Evolutionary conservation across 1,140 invertebrate genomes (phyloP).

Genomic region (Pristionchus pacificus): DNA sequence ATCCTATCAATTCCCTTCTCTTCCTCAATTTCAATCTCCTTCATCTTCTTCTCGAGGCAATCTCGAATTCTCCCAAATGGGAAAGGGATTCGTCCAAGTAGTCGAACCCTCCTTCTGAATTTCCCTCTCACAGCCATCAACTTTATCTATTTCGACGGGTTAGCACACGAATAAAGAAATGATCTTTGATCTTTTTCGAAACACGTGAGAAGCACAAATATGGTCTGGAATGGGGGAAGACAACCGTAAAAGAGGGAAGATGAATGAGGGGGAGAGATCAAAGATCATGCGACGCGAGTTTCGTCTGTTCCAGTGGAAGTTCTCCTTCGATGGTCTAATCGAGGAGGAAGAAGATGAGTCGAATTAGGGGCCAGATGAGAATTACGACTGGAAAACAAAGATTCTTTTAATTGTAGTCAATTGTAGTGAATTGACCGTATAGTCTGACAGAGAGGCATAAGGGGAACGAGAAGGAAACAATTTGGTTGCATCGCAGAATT

Average conservation of each 20-base stretch:
- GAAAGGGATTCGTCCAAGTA: neutral
- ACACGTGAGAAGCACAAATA: neutral
- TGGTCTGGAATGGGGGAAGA: neutral
- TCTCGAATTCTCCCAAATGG: neutral
- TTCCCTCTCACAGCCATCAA: neutral
- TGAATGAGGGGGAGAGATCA: neutral
- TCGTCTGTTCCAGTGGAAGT: neutral
- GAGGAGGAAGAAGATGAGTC: neutral
- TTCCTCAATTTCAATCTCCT: neutral
- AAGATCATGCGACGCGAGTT: neutral
- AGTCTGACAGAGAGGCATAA: conserved; percentile 49
- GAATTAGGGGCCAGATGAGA: neutral
- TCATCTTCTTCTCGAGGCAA: neutral
- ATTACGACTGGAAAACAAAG: neutral
- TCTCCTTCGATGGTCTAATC: neutral
- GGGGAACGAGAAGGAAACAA: conserved; percentile 54
- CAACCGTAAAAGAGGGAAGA: neutral
- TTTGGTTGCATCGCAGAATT: conserved; percentile 51
- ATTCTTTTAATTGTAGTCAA: neutral
- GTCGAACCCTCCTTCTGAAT: neutral
- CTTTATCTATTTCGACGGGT: too few relatives aligned
- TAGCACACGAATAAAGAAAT: too few relatives aligned
- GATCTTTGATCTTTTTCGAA: too few relatives aligned
- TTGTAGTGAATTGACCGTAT: conserved; percentile 8
- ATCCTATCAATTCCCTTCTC: neutral